Base-by-base conservation (phyloP, 1,140 invertebrate genomes). In the Popillia japonica region DNA sequence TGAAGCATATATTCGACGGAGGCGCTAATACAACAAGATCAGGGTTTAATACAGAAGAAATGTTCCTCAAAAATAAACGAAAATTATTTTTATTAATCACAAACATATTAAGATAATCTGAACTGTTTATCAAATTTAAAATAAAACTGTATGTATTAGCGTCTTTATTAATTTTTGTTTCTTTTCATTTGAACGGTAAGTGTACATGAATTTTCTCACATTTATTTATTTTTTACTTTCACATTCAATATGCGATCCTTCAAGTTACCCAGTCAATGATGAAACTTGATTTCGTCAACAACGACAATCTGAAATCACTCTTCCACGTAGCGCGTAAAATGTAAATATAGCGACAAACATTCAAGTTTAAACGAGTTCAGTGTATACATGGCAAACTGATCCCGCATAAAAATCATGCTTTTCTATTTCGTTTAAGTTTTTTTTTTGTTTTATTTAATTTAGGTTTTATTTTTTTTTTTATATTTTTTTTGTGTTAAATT, bases 301-400 rank as follows among this genome's bases (percentile, higher is more conserved):
- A 68, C 3, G 61, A 68, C 61, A 68, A 68, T 68, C 61, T 68
- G 61, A 68, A 22, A 68, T 68, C 61, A 68, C 61, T 68, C 61
- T 68, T 68, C 61, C 61, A 68, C 20, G 61, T 68, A 68, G 61
- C 22, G 61, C 14, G 14, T 68, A 68, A 68, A 27, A 68, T 68
- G 61, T 68, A 68, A 68, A 68, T 68, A 68, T 68, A 27, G 61
- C 22, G 61, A 27, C 22, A 68, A 34, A 68, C 27, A 27, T 68
- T 68, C 48, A 14, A 55, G 48, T 55, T 55, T 55, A 17, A 55
- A 55, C 48, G 48, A 55, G 48, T 55, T 55, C 48, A 14, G 48
- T 55, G 14, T 55, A n/a, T 55, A 55, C 48, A 17, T 55, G 17
- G 11, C n/a, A 55, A 55, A 17, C 2, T 55, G 6, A 34, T 34